A percentile compares a stretch with the other conserved stretches of the same genome.
Conservation (phyloP, 2,113 vertebrate species). For the Cyprinodon variegatus region DNA sequence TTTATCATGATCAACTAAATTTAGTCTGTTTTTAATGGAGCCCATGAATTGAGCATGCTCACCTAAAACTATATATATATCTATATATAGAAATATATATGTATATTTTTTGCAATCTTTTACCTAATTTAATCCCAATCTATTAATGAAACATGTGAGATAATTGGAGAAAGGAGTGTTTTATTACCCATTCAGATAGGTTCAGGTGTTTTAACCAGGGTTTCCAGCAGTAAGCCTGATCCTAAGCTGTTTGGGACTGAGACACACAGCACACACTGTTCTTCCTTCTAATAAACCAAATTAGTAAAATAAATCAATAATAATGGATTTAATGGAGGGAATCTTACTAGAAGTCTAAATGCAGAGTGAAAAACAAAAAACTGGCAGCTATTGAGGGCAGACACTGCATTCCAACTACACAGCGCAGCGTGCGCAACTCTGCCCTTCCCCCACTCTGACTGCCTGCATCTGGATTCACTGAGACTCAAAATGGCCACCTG, state of each 20-base stretch:
- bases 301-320: not conserved
- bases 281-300: slow-evolving; percentile 12
- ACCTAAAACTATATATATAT: slow-evolving; percentile 2
- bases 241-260: not conserved
- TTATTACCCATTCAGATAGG: not conserved
- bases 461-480: slow-evolving; percentile 73
- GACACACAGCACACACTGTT: not conserved
- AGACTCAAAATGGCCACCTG: slow-evolving; percentile 76
- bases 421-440: slow-evolving; percentile 52
- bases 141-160: not conserved
- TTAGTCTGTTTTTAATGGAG: slow-evolving; percentile 7
- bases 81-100: no score
- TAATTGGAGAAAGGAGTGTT: not conserved
- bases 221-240: slow-evolving; percentile 16
- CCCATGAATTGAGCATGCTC: not conserved
- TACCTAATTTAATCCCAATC: not conserved
- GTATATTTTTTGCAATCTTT: not conserved
- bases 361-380: slow-evolving; percentile 19
- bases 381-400: slow-evolving; percentile 41
- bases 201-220: not conserved
- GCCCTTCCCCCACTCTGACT: slow-evolving; percentile 55
- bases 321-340: not conserved
- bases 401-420: slow-evolving; percentile 64
- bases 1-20: not conserved
- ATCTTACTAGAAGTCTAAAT: slow-evolving; percentile 19